phyloP scores from a whole-genome alignment of 2,797 vertebrate species.

The Sphenopsis melanotis region DNA sequence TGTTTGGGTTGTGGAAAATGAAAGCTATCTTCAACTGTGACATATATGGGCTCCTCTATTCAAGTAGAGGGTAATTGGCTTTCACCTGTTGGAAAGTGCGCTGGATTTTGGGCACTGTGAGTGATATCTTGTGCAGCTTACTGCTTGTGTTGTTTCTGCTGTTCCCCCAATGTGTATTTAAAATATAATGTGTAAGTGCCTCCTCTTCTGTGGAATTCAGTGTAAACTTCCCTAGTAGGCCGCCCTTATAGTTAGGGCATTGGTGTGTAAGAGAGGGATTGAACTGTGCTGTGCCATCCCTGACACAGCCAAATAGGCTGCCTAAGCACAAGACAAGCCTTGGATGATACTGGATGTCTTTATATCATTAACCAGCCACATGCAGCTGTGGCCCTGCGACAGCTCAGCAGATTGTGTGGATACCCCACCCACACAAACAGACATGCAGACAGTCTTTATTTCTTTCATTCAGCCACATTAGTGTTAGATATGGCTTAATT shows the following conservation, averaged over 20 bases:
- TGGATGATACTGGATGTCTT: not conserved
- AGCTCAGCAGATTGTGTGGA: not conserved
- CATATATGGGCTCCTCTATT: not conserved
- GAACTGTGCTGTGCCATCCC: not conserved
- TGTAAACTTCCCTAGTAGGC: not conserved
- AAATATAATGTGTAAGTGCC: fast-evolving
- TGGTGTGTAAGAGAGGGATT: not conserved
- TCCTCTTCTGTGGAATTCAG: not conserved
- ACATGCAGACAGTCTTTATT: not conserved
- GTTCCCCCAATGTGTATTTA: not conserved
- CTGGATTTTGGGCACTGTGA: not conserved
- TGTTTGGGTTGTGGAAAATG: not conserved
- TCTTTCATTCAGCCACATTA: not conserved
- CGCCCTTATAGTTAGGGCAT: not conserved
- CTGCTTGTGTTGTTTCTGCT: not conserved
- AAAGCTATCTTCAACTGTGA: not conserved
- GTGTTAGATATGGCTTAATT: not conserved
- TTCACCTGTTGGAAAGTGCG: not conserved
- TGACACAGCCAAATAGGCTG: not conserved
- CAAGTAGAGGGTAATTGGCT: not conserved
- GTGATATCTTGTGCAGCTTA: not conserved
- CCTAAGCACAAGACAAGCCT: not conserved
- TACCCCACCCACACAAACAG: not conserved
- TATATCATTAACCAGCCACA: not conserved
- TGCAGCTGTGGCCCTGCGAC: not conserved